A percentile compares a stretch with the other conserved stretches of the same genome.
Conservation (phyloP, 1,140 invertebrate genomes). For the Cydia strobilella region DNA sequence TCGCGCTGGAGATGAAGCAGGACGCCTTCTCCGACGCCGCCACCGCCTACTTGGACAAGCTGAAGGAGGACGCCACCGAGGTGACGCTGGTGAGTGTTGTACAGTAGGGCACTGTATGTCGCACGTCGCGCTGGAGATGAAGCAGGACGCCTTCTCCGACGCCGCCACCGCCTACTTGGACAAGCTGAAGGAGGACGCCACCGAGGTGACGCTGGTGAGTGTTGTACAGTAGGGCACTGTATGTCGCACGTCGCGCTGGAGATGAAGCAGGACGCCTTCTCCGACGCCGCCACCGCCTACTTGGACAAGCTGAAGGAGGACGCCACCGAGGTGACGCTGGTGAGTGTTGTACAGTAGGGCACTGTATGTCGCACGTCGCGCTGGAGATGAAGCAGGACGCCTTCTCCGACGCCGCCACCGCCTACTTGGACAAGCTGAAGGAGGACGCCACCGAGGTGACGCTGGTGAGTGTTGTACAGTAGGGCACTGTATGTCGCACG, state of each 20-base stretch:
- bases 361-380: too few species aligned
- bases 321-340: too few species aligned
- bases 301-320: too few species aligned
- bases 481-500: neutral
- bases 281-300: too few species aligned
- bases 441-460: conserved; percentile 45
- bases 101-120: neutral
- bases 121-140: too few species aligned
- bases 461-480: conserved; percentile 45
- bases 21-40: conserved; percentile 39
- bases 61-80: conserved; percentile 47
- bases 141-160: conserved; percentile 33
- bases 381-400: neutral
- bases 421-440: conserved; percentile 50
- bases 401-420: conserved; percentile 40
- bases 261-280: too few species aligned
- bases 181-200: conserved; percentile 43
- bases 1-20: conserved; percentile 35
- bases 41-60: conserved; percentile 43
- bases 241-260: neutral
- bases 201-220: conserved; percentile 54
- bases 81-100: conserved; percentile 50
- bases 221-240: too few species aligned
- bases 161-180: conserved; percentile 47
- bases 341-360: too few species aligned